Conservation (phyloP, 2,113 vertebrate genomes). For the Lampris megalopsis region DNA sequence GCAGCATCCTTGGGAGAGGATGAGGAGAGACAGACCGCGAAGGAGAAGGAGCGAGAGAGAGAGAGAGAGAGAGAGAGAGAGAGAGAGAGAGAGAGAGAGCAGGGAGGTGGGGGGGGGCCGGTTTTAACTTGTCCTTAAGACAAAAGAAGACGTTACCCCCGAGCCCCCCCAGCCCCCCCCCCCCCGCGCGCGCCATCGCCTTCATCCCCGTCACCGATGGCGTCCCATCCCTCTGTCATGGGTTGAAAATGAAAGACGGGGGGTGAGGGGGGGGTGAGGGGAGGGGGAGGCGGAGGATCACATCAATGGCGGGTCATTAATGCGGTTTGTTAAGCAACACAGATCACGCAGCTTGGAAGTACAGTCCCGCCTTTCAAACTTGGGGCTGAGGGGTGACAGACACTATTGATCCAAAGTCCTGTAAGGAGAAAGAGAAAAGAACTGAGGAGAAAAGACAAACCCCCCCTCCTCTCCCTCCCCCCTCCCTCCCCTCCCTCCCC, state of each 20-base stretch:
- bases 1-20: constrained; percentile 56
- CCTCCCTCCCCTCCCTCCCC: no score
- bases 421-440: constrained; percentile 50
- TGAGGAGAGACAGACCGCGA: constrained; percentile 58
- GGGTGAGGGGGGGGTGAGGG: constrained; percentile 73
- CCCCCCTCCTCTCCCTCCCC: constrained; percentile 67
- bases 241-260: constrained; percentile 84
- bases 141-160: constrained; percentile 83
- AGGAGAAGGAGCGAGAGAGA: constrained; percentile 70
- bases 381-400: constrained; percentile 77
- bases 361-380: constrained; percentile 80
- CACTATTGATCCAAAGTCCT: constrained; percentile 77
- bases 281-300: constrained; percentile 73
- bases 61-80: constrained; percentile 70
- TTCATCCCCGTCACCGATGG: constrained; percentile 74
- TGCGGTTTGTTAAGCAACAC: constrained; percentile 82
- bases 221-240: constrained; percentile 76
- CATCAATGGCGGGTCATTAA: constrained; percentile 83
- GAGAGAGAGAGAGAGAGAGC: no score
- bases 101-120: constrained; percentile 65
- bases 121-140: constrained; percentile 85
- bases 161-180: constrained; percentile 22
- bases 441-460: neutral
- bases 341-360: constrained; percentile 80
- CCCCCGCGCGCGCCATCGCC: no score